A percentile compares a stretch with the other conserved stretches of the same genome.
phyloP scores from a whole-genome alignment of 2,888 invertebrate species.

The Apamea sordens region DNA sequence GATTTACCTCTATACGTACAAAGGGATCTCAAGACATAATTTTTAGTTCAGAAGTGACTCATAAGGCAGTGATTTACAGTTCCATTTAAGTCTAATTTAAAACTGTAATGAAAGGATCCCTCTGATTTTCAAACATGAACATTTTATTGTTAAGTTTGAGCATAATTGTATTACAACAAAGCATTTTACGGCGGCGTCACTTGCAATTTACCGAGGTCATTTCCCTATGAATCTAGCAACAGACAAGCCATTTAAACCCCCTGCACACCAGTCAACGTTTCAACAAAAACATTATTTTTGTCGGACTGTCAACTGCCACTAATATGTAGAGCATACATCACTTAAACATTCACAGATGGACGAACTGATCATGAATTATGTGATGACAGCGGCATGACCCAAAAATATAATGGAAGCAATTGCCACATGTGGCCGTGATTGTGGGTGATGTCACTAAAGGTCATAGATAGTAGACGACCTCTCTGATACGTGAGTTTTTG shows the following conservation, averaged over 20 bases:
- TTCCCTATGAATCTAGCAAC: conserved; percentile 7
- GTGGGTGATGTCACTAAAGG: conserved; percentile 62
- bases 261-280: neutral
- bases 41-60: neutral
- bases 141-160: neutral
- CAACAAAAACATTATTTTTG: conserved; percentile 3
- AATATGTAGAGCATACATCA: conserved; percentile 34
- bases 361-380: conserved; percentile 34
- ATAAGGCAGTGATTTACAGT: too few relatives aligned
- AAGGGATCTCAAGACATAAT: too few relatives aligned
- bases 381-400: conserved; percentile 55
- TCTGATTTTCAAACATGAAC: neutral
- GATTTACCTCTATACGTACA: neutral
- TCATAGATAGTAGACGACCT: conserved; percentile 67
- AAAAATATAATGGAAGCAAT: conserved; percentile 64
- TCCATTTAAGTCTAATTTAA: neutral
- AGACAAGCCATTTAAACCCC: neutral
- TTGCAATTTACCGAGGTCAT: conserved; percentile 28
- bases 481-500: conserved; percentile 47
- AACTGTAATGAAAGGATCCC: neutral
- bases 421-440: conserved; percentile 66
- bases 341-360: conserved; percentile 35
- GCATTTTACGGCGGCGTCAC: conserved; percentile 6
- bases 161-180: conserved; percentile 6
- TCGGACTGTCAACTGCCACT: conserved; percentile 1